Base-by-base conservation (phyloP, 35 echinoderm and acorn worm species). In the Ophiothrix spiculata region DNA sequence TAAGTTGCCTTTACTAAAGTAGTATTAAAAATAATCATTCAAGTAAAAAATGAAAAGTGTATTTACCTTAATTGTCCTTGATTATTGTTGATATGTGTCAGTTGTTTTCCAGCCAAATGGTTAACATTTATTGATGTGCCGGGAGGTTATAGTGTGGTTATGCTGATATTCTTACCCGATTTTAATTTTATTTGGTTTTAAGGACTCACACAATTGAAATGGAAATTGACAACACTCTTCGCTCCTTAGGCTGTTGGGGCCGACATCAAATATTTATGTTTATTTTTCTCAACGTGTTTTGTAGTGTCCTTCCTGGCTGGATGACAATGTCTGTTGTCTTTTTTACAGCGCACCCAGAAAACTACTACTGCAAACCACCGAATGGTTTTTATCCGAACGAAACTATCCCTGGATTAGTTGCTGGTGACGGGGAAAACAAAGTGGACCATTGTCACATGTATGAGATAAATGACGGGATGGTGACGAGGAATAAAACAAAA, bases 221-320 rank as follows among this genome's bases (percentile, higher is more conserved):
- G 92, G 41, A 94, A 19, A 33, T 94, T 25, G 92, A 94, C 40
- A 38, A 94, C 32, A 88, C 87, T 23, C 78, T 94, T 2, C 92
- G 87, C 49, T 39, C 73, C 38, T 88, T 94, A 23, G 88, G 88
- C 33, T 83, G 90, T 38, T 94, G 88, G 82, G 92, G 92, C 1
- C 88, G 88, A 23, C 90, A 94, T 76, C 88, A 94, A 41, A 81
- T 76, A 0, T 33, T 90, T 14, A 83, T 85, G 29, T 90, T 90
- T 56, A 49, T 90, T 37, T 25, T 94, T 35, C 33, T 90, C 19
- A 85, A 82, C n/a, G 77, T 94, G 38, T 77, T 75, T 0, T 87
- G 92, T 28, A 86, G 77, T 4, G 85, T 77, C 83, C 87, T 94
- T 45, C 88, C 92, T 32, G 87, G 88, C 23, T 94, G 87, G 83